Base-by-base conservation (phyloP, 2,888 invertebrate genomes). In the Aproaerema taeniolella region DNA sequence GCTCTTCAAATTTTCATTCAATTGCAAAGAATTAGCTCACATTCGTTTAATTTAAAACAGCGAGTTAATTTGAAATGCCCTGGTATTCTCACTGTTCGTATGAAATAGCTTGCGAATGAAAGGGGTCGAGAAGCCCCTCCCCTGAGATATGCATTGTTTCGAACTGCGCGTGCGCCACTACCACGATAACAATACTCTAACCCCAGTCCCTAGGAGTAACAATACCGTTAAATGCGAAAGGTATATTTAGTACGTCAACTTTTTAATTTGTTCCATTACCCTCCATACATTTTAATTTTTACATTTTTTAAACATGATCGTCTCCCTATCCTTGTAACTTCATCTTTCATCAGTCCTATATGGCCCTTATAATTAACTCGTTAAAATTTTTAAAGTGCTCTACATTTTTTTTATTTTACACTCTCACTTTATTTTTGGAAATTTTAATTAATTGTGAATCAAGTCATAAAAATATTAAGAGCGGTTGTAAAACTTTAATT, bases 61-160 rank as follows among this genome's bases (percentile, higher is more conserved):
- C n/a, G n/a, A n/a, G n/a, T n/a, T n/a, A n/a, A n/a, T n/a, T n/a
- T n/a, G n/a, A n/a, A n/a, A n/a, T n/a, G n/a, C n/a, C n/a, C n/a
- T n/a, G n/a, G n/a, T n/a, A n/a, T n/a, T n/a, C n/a, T n/a, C n/a
- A n/a, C n/a, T n/a, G n/a, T n/a, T n/a, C n/a, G n/a, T n/a, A n/a
- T n/a, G n/a, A n/a, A n/a, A n/a, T n/a, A n/a, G n/a, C n/a, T n/a
- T n/a, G 52, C 50, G 42, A 62, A 65, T 61, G 28, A 39, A 41
- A 39, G 44, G 73, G 72, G 70, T 70, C 58, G 60, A 50, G 42
- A 9, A 10, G 53, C 51, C 63, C 65, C 58, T 58, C 60, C 61
- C 58, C 45, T 40, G 45, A 45, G 31, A 42, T 52, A 50, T 48
- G 45, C 50, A 67, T 71, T 75, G 74, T 69, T 20, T 67, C 53